Evolutionary conservation across 2,797 vertebrate genomes (phyloP), one percentile per base, ranked within the genome.

Genomic region (Notolepis coatsorum): DNA sequence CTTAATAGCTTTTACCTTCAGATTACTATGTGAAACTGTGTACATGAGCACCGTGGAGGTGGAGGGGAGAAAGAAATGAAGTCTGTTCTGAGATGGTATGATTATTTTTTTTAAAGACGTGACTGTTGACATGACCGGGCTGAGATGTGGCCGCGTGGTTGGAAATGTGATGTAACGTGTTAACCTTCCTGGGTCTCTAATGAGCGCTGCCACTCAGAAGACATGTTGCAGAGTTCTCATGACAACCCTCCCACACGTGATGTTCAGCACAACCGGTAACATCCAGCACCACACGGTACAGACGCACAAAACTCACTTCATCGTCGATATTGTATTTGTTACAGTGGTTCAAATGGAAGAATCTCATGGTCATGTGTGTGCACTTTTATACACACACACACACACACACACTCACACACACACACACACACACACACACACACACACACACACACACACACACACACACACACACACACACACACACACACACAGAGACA

Each of bases 1-100:
- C 71, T 73, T 66, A 68, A 61, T 80, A 71, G 59, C 78, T 75
- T 49, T 76, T 77, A 45, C 55, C 66, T n/a, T 23, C 55, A 30
- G 3, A 56, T 2, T 42, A 61, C 39, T 71, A 65, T 67, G 48
- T 39, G 28, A 15, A 59, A 63, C 61, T 72, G 55, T 38, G 48
- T n/a, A 13, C 31, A 45, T 42, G 33, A 58, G 52, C 43, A 35
- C 7, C 3, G 18, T 15, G 37, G n/a, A n/a, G n/a, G n/a, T n/a
- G n/a, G n/a, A n/a, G n/a, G n/a, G n/a, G n/a, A 38, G 7, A 3
- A 73, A 68, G 23, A 58, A 61, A 54, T 50, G 63, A 48, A 59
- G 68, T 66, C 33, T 13, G 20, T 69, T 45, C n/a, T 42, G 52
- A 65, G n/a, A 43, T 46, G 35, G 21, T 15, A 31, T 28, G 27